Evolutionary conservation across 2,113 vertebrate genomes (phyloP).

Genomic region (Agelaius tricolor): DNA sequence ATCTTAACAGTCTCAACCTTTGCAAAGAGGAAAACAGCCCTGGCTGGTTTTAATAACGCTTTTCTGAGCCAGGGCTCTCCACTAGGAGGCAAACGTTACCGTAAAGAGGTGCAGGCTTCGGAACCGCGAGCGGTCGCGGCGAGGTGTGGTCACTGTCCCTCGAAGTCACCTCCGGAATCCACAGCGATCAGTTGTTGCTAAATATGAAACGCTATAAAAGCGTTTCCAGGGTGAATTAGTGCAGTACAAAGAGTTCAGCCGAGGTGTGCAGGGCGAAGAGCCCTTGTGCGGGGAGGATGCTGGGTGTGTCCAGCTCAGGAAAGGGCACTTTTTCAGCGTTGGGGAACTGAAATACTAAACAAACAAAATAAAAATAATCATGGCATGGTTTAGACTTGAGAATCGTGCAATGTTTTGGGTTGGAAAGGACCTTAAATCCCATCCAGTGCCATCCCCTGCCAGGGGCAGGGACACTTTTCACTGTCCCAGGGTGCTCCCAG

Average conservation of each 20-base stretch:
- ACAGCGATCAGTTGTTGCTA: background rate
- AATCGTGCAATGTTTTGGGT: no score
- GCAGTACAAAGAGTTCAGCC: accelerated
- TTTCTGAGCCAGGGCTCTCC: background rate
- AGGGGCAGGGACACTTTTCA: background rate
- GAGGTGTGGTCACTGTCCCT: background rate
- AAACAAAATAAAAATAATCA: background rate
- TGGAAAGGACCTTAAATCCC: background rate
- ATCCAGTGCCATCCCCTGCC: no score
- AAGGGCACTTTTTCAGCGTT: background rate
- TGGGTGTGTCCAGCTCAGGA: background rate
- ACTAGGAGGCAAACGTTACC: background rate
- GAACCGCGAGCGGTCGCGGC: background rate
- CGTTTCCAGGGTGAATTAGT: accelerated
- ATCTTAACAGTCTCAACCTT: background rate
- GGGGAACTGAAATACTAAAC: background rate
- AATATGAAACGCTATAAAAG: accelerated
- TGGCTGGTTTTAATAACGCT: background rate
- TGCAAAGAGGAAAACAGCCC: background rate
- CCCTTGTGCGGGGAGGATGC: background rate
- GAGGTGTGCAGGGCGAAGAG: no score
- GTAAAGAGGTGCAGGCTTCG: accelerated
- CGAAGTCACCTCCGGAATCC: background rate
- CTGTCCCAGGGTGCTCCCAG: background rate
- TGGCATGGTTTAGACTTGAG: background rate